Conservation (phyloP, 2,797 vertebrate species). For the Typhlichthys subterraneus region DNA sequence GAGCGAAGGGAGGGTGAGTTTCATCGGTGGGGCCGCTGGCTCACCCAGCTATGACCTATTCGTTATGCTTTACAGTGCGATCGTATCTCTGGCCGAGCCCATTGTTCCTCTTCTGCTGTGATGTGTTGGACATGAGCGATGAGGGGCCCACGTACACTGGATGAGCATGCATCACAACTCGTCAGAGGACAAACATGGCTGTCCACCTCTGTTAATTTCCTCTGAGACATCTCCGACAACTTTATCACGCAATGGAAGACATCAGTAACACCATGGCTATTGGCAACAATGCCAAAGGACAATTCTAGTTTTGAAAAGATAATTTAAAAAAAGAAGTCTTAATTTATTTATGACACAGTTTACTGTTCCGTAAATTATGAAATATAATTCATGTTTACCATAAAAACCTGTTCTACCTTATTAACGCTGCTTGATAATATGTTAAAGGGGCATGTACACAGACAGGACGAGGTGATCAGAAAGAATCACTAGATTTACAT, state of each 20-base stretch:
- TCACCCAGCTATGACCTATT: slow-evolving; percentile 65
- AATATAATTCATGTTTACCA: no score
- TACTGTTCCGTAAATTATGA: no score
- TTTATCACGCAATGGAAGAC: background rate
- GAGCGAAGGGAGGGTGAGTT: slow-evolving; percentile 49
- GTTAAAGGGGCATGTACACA: background rate
- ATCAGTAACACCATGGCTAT: background rate
- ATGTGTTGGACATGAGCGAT: slow-evolving; percentile 7
- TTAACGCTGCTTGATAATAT: background rate
- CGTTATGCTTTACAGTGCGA: slow-evolving; percentile 61
- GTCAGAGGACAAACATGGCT: background rate
- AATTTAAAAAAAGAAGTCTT: background rate
- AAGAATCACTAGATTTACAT: slow-evolving; percentile 22
- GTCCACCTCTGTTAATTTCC: background rate
- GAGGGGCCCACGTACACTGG: background rate
- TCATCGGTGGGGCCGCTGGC: slow-evolving; percentile 62
- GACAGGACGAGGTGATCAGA: slow-evolving; percentile 19
- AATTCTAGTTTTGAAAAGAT: background rate
- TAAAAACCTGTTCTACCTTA: background rate
- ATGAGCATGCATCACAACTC: background rate
- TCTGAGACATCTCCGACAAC: background rate
- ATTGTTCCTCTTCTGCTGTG: slow-evolving; percentile 30
- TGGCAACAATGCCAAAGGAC: background rate
- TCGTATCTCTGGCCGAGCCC: slow-evolving; percentile 66
- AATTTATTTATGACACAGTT: no score